These are phyloP conservation scores for Brevimyrus niger DNA, from an alignment of 2,113 vertebrate species.

Conservation along the genomic window DNA sequence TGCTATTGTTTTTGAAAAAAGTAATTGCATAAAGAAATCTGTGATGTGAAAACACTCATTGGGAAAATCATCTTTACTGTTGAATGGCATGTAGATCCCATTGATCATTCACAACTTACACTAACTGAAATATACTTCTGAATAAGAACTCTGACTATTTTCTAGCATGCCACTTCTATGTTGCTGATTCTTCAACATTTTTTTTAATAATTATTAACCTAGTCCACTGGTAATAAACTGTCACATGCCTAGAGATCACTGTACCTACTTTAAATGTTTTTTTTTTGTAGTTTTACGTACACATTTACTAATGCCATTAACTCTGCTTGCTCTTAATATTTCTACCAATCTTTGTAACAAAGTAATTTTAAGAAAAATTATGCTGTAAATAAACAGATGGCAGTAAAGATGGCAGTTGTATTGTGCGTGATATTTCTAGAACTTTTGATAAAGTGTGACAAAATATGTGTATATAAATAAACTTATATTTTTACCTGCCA, in stretches of 20 bases:
- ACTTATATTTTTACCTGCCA: not conserved
- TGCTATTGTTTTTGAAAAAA: not conserved
- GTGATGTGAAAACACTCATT: slow-evolving; percentile 23
- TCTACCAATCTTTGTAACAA: slow-evolving; percentile 35
- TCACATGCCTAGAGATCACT: not conserved
- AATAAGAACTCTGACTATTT: slow-evolving; percentile 38
- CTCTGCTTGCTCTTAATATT: slow-evolving; percentile 34
- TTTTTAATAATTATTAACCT: slow-evolving; percentile 37
- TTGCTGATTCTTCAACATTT: slow-evolving; percentile 15
- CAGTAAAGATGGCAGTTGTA: slow-evolving; percentile 39
- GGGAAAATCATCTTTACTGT: slow-evolving; percentile 32
- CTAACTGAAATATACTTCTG: slow-evolving; percentile 27
- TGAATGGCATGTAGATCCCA: slow-evolving; percentile 45
- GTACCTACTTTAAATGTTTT: slow-evolving; percentile 7
- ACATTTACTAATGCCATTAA: slow-evolving; percentile 1
- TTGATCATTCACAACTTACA: slow-evolving; percentile 31
- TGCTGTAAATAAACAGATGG: slow-evolving; percentile 35
- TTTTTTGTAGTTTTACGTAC: slow-evolving; percentile 13
- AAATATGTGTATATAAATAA: slow-evolving; percentile 3
- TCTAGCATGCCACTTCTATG: slow-evolving; percentile 1
- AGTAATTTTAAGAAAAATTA: slow-evolving; percentile 40
- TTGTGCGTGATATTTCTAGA: slow-evolving; percentile 53
- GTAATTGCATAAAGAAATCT: not conserved
- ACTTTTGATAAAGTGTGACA: not conserved
- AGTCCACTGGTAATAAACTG: not conserved